Conservation (phyloP, 2,797 vertebrate species). For the Mormyrops boulengeri region DNA sequence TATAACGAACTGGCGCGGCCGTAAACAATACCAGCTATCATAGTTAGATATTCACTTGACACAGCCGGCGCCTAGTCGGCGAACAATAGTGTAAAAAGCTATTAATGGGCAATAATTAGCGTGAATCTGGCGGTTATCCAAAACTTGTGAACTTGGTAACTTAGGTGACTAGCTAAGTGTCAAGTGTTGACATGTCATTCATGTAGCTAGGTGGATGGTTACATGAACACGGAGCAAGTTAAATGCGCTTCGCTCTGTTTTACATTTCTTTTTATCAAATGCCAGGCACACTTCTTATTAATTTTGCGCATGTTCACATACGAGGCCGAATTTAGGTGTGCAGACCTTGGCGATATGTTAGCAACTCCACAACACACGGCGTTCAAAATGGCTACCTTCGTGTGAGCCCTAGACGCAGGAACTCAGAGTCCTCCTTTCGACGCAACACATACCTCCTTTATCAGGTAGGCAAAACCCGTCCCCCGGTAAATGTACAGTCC, state of each 20-base stretch:
- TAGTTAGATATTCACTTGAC: neutral
- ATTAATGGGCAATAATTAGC: neutral
- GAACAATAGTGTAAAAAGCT: neutral
- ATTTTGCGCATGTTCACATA: neutral
- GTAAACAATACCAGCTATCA: neutral
- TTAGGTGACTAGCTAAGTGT: constrained; percentile 10
- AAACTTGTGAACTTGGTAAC: constrained; percentile 9
- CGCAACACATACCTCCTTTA: constrained; percentile 33
- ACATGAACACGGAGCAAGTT: neutral
- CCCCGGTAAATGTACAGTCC: constrained; percentile 13
- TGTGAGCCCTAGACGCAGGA: constrained; percentile 23
- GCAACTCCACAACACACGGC: constrained; percentile 21
- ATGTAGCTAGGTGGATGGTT: neutral
- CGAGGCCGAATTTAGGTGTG: neutral
- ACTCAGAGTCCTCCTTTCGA: constrained; percentile 21
- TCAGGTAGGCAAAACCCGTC: constrained; percentile 18
- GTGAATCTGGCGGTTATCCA: neutral
- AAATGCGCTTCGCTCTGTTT: neutral
- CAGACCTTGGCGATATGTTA: neutral
- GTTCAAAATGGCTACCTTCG: constrained; percentile 46
- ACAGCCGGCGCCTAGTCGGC: neutral
- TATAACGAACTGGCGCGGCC: neutral
- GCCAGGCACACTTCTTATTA: neutral
- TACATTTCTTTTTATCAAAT: neutral
- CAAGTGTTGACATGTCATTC: constrained; percentile 16